These are phyloP conservation scores for Drosophila ustulata DNA, from an alignment of 2,888 invertebrate genomes.

Conservation along the genomic window DNA sequence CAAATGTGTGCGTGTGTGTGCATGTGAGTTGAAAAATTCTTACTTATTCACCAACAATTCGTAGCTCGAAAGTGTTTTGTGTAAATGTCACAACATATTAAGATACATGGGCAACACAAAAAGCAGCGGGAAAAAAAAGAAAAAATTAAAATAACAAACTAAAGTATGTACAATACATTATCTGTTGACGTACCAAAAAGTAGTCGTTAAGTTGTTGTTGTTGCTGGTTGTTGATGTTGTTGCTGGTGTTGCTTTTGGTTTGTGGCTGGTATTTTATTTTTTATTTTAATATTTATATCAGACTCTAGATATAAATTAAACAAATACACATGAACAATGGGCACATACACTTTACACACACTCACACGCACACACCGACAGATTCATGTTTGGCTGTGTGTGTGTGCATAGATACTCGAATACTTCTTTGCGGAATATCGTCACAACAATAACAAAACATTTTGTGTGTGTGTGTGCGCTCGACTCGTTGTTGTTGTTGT, in stretches of 20 bases:
- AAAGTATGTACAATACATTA: constrained; percentile 59
- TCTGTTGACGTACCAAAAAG: constrained; percentile 74
- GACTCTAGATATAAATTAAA: constrained; percentile 78
- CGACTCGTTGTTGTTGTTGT: constrained; percentile 9
- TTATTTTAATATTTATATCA: constrained; percentile 78
- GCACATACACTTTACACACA: constrained; percentile 18
- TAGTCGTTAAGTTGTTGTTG: constrained; percentile 55
- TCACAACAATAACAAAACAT: constrained; percentile 73
- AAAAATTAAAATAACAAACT: constrained; percentile 10
- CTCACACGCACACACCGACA: constrained; percentile 23
- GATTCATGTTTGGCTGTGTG: constrained; percentile 43
- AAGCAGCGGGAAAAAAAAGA: constrained; percentile 1
- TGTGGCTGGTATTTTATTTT: constrained; percentile 54
- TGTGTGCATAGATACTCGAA: constrained; percentile 59
- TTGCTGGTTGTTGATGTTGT: constrained; percentile 25
- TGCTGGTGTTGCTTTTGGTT: constrained; percentile 25
- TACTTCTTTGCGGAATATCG: constrained; percentile 65
- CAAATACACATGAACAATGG: constrained; percentile 70
- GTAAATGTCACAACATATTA: constrained; percentile 48
- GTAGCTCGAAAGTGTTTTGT: constrained; percentile 26
- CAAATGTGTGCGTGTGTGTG: not conserved
- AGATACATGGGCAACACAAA: constrained; percentile 31
- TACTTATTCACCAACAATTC: constrained; percentile 5
- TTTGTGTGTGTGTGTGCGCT: constrained; percentile 28
- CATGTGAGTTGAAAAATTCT: constrained; percentile 2